Base-by-base conservation (phyloP, 2,888 invertebrate species). In the Volucella zonaria region DNA sequence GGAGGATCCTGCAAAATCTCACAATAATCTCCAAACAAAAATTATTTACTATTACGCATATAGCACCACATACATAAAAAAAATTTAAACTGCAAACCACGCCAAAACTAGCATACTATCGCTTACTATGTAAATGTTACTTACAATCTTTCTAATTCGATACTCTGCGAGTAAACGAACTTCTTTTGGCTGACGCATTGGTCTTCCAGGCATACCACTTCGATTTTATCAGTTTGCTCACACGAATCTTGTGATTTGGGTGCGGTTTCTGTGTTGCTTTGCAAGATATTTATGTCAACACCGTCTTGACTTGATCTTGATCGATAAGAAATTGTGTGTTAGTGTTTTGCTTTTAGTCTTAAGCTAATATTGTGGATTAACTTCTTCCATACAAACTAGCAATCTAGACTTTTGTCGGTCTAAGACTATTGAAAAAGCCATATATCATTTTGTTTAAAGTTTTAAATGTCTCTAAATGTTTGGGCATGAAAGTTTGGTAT, bases 111-210 rank as follows among this genome's bases (percentile, higher is more conserved):
- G 73, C 58, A 68, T 23, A 59, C 64, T 64, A 77, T 52, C 3
- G 62, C 18, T 38, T 58, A 42, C 11, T 45, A 14, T 15, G 64
- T 42, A 42, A 47, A 49, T 31, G 43, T 59, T 75, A 89, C 89
- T 89, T 88, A 89, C 89, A 89, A 79, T 80, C 89, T 78, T 74
- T 88, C 87, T 88, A 89, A 75, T 83, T 89, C 89, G 70, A 88
- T 76, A 70, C 82, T 73, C 61, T 88, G 89, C 67, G 64, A 49
- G 58, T 85, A 77, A 42, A 77, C 23, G 38, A 38, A 2, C 59
- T 77, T 85, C 58, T 58, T 71, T 59, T 81, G 76, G 40, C 42
- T 80, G 47, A 67, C 52, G 31, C 71, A 73, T 77, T 85, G 76
- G 23, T 85, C 85, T 81, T 85, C 85, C 64, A 85, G 47, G 68